A percentile compares a stretch with the other conserved stretches of the same genome.
Conservation (phyloP, 2,888 invertebrate species). For the Metallyticus violacea region DNA sequence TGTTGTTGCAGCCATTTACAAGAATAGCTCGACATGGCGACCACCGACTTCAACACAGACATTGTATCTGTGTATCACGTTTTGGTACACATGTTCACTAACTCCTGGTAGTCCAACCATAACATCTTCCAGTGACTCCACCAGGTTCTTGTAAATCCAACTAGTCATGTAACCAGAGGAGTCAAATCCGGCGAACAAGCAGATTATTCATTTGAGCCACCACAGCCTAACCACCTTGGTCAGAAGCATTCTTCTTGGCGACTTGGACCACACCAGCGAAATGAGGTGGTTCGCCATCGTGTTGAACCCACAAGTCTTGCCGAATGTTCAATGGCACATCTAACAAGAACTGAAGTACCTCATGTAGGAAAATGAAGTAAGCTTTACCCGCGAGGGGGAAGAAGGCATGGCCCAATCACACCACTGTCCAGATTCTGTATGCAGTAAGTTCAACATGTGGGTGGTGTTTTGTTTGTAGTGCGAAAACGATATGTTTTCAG, state of each 20-base stretch:
- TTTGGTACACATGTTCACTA: not conserved
- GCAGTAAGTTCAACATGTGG: too few relatives aligned
- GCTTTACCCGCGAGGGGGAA: not conserved
- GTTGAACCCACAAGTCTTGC: not conserved
- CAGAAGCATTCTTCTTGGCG: not conserved
- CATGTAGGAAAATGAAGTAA: not conserved
- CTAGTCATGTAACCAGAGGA: not conserved
- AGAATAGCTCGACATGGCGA: not conserved
- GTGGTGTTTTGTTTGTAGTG: too few relatives aligned
- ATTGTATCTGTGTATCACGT: not conserved
- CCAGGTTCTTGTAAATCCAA: not conserved
- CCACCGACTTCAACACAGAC: not conserved
- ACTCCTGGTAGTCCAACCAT: not conserved
- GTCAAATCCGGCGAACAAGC: not conserved
- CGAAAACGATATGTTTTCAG: too few relatives aligned
- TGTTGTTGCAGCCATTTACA: not conserved
- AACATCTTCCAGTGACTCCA: not conserved
- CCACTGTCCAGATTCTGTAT: too few relatives aligned
- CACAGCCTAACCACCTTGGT: not conserved
- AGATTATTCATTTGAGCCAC: not conserved
- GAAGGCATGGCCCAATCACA: not conserved
- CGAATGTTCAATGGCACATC: not conserved
- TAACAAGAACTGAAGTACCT: not conserved
- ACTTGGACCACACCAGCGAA: not conserved
- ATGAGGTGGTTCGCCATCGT: not conserved